Conservation (phyloP, 2,797 vertebrate genomes). For the Alca torda region DNA sequence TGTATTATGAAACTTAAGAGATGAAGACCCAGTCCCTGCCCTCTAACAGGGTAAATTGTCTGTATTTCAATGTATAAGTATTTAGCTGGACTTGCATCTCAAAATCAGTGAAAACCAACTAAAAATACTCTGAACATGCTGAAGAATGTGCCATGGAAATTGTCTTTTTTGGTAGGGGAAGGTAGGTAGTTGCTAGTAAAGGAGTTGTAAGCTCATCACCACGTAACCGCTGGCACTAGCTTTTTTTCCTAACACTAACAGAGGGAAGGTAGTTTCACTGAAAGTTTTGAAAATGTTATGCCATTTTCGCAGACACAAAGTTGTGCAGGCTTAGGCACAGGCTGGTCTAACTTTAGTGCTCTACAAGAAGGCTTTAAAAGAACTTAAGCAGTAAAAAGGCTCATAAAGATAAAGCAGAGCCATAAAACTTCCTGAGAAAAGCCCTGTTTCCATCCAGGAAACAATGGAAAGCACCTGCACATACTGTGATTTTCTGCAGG, state of each 20-base stretch:
- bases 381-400: not conserved
- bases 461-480: not conserved
- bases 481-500: not conserved
- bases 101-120: not conserved
- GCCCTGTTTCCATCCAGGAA: not conserved
- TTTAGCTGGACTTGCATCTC: not conserved
- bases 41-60: not conserved
- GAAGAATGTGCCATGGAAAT: not conserved
- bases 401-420: not conserved
- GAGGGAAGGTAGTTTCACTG: not conserved
- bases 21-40: not conserved
- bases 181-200: not conserved
- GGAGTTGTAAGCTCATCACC: not conserved
- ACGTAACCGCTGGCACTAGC: not conserved
- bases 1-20: not conserved
- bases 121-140: not conserved
- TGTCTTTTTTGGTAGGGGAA: not conserved
- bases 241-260: accelerated
- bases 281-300: not conserved
- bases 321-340: not conserved
- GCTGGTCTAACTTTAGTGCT: not conserved
- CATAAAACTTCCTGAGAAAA: not conserved
- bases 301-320: not conserved
- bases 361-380: not conserved
- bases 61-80: not conserved